Evolutionary conservation across 2,888 invertebrate genomes (phyloP).

Genomic region (Erebia epiphron): DNA sequence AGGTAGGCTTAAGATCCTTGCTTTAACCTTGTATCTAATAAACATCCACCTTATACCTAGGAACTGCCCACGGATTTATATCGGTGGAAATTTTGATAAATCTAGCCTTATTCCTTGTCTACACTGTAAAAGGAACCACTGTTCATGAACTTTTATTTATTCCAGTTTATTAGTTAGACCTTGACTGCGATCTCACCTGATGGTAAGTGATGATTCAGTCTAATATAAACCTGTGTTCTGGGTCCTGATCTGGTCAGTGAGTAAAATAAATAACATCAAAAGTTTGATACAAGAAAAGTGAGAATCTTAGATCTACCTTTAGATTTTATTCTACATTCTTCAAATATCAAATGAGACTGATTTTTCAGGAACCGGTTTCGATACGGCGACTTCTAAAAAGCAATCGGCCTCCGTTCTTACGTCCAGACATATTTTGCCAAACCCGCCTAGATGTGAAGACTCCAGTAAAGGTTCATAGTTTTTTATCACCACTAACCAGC

Average conservation of each 20-base stretch:
- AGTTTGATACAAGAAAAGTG: not conserved
- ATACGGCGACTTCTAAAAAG: slow-evolving; percentile 12
- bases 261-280: not conserved
- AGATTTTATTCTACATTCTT: not conserved
- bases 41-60: no score
- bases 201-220: no score
- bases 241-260: no score
- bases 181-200: no score
- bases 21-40: not conserved
- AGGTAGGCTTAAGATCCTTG: slow-evolving; percentile 9
- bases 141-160: no score
- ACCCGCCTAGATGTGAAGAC: slow-evolving; percentile 26
- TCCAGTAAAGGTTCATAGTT: slow-evolving; percentile 10
- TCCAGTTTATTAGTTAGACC: no score
- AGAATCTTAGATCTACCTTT: slow-evolving; percentile 3
- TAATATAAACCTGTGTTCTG: no score
- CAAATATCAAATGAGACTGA: not conserved
- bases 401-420: slow-evolving; percentile 55
- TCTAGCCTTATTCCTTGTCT: not conserved
- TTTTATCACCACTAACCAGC: not conserved
- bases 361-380: slow-evolving; percentile 23
- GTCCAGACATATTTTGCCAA: slow-evolving; percentile 53
- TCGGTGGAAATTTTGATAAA: not conserved
- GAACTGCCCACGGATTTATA: no score
- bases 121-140: no score